Evolutionary conservation across 2,888 invertebrate genomes (phyloP), one percentile per base, ranked within the genome.

Genomic region (Macaria liturata): DNA sequence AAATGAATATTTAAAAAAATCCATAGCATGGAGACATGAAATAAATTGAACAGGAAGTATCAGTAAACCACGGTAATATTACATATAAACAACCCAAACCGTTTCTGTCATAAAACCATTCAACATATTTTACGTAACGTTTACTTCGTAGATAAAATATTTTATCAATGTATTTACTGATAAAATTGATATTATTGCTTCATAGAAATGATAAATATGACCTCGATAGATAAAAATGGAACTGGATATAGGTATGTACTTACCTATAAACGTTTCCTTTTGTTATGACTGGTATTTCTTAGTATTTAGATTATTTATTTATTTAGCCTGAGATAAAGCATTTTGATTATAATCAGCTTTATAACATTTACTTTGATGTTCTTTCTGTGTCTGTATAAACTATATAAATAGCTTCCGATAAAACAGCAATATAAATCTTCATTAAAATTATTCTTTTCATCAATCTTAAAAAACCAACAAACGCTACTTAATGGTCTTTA

Each of bases 161-260:
- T 42, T 43, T 74, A 70, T 70, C 66, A 57, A 55, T 59, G 59
- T 69, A 63, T 74, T 74, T 69, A 70, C 66, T 68, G 80, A 83
- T 82, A 80, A 72, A 69, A 72, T 76, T 72, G 69, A 75, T 80
- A 77, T 78, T 82, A 84, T 79, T 78, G 76, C 76, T 79, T 76
- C 79, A 77, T 70, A 71, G 75, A 73, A 78, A 51, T 67, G 82
- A 83, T 83, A 82, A 72, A 66, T 61, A 64, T 75, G 78, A 65
- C 85, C 83, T 78, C 81, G 69, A 78, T 84, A 78, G 84, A 86
- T 86, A 76, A 61, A 65, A 63, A 62, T 58, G 42, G 43, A 49
- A 48, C 7, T 9, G 6, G 31, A 45, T 53, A 65, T 44, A 60
- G 65, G 59, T 68, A 40, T 30, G 44, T 50, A 45, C 6, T 51